Conservation (phyloP, 2,888 invertebrate genomes). For the Abscondita cerata region DNA sequence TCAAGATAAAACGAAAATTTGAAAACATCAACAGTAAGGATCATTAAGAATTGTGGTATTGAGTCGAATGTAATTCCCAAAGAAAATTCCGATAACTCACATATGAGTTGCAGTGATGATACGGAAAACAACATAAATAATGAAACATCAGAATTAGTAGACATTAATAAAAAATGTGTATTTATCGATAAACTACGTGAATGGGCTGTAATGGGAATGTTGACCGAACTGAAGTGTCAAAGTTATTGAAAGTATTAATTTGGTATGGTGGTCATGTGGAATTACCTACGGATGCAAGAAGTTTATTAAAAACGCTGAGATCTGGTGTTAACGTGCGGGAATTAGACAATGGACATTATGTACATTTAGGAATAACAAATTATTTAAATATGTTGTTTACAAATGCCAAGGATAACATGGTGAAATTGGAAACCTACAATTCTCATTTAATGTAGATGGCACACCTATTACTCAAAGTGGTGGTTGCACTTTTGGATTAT, state of each 20-base stretch:
- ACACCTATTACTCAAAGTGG: conserved; percentile 15
- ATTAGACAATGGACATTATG: neutral
- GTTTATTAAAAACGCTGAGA: neutral
- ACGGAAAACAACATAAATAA: too few relatives aligned
- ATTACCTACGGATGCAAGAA: neutral
- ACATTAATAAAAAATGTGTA: too few relatives aligned
- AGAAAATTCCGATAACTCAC: too few relatives aligned
- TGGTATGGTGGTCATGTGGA: neutral
- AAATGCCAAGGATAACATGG: neutral
- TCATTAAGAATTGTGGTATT: too few relatives aligned
- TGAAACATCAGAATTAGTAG: too few relatives aligned
- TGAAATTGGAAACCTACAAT: neutral
- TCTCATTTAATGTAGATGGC: conserved; percentile 22
- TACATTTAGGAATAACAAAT: neutral
- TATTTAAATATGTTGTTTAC: neutral
- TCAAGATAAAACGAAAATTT: too few relatives aligned
- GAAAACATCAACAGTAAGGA: too few relatives aligned
- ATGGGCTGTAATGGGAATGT: neutral
- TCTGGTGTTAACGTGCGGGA: neutral
- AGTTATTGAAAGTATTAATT: neutral
- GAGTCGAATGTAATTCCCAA: too few relatives aligned
- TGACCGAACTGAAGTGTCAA: neutral
- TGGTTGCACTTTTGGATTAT: conserved; percentile 20
- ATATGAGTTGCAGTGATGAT: too few relatives aligned
- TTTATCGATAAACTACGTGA: neutral